Evolutionary conservation across 2,888 invertebrate species (phyloP), one percentile per base, ranked within the genome.

Genomic region (Meloe dianella): DNA sequence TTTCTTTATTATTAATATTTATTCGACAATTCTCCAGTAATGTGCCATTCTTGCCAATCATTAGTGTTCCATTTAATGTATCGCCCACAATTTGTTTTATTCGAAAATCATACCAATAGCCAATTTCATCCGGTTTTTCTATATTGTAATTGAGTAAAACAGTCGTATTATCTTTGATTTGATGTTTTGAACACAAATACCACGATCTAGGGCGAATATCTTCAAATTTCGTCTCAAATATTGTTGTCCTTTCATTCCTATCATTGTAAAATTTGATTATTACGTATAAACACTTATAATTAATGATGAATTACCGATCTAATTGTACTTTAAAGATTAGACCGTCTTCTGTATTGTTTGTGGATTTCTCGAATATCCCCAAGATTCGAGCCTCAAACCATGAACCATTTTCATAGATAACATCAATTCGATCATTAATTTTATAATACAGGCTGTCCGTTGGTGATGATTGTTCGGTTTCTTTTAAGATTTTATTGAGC

Each of bases 81-180:
- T 83, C 70, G 83, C 85, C 86, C 56, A 83, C 84, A 88, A 70
- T 71, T 71, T 73, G 63, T 47, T 69, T 63, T 57, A 79, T 69
- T 70, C 73, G 69, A 63, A 79, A 77, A 67, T 80, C 75, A 66
- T 78, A 77, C 94, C 94, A 95, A 77, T 88, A 87, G 7, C 94
- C 94, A 75, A 87, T 85, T 72, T 88, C 86, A 24, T 85, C 82
- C 0, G 90, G 89, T 12, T 90, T 84, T 65, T 93, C 92, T 10
- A 89, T 85, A 78, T 94, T 93, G 77, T 92, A 88, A 81, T 94
- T 94, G 0, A 90, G 85, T 88, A 95, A 88, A 9, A 94, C 89
- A 62, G 78, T 86, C 73, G 89, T 86, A 0, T 89, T 91, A 6
- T 85, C 80, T 74, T 86, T 82, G 27, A 93, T 78, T 61, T 90